These are phyloP conservation scores for Uropsilus gracilis DNA, from an alignment of 2,113 vertebrate genomes.

Conservation along the genomic window DNA sequence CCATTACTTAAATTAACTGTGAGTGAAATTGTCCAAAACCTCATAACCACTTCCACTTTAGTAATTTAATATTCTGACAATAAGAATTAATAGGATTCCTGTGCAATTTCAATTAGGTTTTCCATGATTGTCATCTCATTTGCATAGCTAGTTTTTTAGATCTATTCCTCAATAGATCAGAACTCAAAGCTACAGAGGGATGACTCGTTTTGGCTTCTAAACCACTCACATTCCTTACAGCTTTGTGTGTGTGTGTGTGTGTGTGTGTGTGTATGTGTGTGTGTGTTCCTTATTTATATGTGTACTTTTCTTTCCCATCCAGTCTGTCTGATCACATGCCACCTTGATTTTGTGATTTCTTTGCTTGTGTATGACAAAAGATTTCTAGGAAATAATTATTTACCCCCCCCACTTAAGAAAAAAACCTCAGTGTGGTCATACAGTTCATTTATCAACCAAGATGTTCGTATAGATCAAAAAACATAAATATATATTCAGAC, in stretches of 20 bases:
- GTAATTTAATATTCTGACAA: conserved; percentile 40
- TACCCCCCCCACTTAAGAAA: not conserved
- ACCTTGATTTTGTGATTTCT: not conserved
- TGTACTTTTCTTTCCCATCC: not conserved
- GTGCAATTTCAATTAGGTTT: conserved; percentile 39
- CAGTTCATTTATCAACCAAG: not conserved
- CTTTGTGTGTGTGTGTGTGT: not conserved
- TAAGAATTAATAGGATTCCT: conserved; percentile 56
- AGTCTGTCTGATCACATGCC: not conserved
- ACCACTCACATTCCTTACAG: not conserved
- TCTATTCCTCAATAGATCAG: conserved; percentile 33
- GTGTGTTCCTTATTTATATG: not conserved
- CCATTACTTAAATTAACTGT: conserved; percentile 50
- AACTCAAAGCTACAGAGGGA: not conserved
- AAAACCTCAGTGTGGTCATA: not conserved
- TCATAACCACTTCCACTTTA: conserved; percentile 53
- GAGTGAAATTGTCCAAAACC: conserved; percentile 39
- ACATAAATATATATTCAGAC: not conserved
- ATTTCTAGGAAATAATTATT: not conserved
- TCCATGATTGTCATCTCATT: conserved; percentile 26
- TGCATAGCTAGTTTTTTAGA: conserved; percentile 2
- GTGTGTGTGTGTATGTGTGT: not conserved
- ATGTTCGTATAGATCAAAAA: not conserved
- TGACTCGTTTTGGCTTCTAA: not conserved
- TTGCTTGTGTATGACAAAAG: not conserved